Evolutionary conservation across 2,797 vertebrate species (phyloP), one percentile per base, ranked within the genome.

Genomic region (Pachyuromys duprasi): DNA sequence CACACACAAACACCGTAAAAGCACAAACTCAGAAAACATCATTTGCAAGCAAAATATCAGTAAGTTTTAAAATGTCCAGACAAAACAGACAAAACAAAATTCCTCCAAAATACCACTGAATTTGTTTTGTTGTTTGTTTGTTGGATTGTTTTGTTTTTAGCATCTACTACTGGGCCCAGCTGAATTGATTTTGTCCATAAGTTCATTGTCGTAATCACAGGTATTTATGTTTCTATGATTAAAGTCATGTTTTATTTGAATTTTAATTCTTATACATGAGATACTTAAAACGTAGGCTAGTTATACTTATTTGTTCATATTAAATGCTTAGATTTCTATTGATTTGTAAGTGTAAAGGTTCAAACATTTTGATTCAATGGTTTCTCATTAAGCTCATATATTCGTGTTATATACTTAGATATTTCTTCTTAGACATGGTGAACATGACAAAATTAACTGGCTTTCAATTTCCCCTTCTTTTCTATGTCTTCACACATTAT

Each of bases 261-360:
- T 76, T 20, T 57, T 62, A 20, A 33, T 2, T 39, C 5, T 89
- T 36, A n/a, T n/a, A n/a, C n/a, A n/a, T n/a, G n/a, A n/a, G n/a
- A 86, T 62, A 70, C 12, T 55, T 26, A 70, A 74, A 79, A 89
- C 17, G 49, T 39, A 60, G 7, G 14, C 60, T 70, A 82, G 24
- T n/a, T 90, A 70, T 93, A 12, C 39, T 33, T 15, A 94, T 31
- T 53, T 79, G 22, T 57, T 80, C 75, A 74, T 70, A 87, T 87
- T 62, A 86, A 17, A 82, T 89, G 79, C 67, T 89, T 89, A 91
- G 55, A 33, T 45, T 96, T 89, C 14, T 3, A 88, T 57, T 83
- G 26, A 26, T 65, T 87, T 74, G 26, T 79, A 72, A 39, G 74
- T 39, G 91, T 83, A 60, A n/a, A 39, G 84, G 7, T 87, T 86